Base-by-base conservation (phyloP, 2,888 invertebrate species). In the Leptothorax acervorum region DNA sequence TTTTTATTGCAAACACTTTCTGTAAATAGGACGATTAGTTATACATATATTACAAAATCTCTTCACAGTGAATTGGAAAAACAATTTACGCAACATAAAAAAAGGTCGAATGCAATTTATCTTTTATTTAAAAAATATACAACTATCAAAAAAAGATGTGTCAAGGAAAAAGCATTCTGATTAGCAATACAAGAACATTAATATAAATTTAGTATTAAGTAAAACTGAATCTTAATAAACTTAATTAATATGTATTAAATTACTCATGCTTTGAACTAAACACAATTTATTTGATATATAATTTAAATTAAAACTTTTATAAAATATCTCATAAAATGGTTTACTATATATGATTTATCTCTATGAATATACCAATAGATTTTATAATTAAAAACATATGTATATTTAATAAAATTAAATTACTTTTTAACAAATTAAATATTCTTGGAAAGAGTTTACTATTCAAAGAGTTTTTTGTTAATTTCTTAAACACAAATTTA, bases 21-120 rank as follows among this genome's bases (percentile, higher is more conserved):
- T 76, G 18, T 11, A 51, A 48, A 31, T 15, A 48, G 15, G 15
- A 62, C 8, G 28, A 45, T 62, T 11, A 66, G 23, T 23, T 23
- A 23, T 23, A 23, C 0, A n/a, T 3, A 60, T 18, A 23, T 60
- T 63, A 48, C 8, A n/a, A 11, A 63, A 70, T 12, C 11, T 12
- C 42, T 11, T 76, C 35, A 28, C 9, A 75, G 23, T 35, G 15
- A 65, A 23, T 35, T 51, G 35, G 5, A 0, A 6, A 68, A 65
- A 18, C 6, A 35, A 68, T 65, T 62, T 48, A 39, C 4, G 15
- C 11, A 48, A 55, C 23, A 23, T 23, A 18, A n/a, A 23, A 73
- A 83, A 65, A 45, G 75, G 28, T 1, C 11, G 3, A 18, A 55
- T 79, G 8, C 15, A 87, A 87, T 68, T 31, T 18, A 65, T 39